phyloP scores from a whole-genome alignment of 2,113 vertebrate genomes.

The Phaetusa simplex region DNA sequence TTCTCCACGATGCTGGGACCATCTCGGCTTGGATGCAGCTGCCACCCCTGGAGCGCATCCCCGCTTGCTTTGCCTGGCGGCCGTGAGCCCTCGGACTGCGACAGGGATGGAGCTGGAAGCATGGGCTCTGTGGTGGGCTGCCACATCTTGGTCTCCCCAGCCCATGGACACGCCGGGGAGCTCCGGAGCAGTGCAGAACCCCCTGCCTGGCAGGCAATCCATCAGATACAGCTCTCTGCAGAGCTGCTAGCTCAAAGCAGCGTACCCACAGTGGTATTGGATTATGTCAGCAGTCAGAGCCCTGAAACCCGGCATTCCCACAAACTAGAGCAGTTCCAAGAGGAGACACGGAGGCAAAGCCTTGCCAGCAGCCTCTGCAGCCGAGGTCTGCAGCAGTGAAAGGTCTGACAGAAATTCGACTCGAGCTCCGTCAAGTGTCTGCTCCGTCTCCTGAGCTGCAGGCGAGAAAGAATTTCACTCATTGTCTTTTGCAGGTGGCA shows the following conservation, averaged over 20 bases:
- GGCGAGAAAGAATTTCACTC: not conserved
- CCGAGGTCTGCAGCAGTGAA: not conserved
- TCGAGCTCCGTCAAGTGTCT: constrained; percentile 46
- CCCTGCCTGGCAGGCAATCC: not conserved
- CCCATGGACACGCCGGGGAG: accelerated
- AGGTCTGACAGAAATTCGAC: not conserved
- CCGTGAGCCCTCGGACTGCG: not conserved
- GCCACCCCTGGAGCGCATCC: not conserved
- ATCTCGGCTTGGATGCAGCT: not conserved
- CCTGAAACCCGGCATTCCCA: accelerated
- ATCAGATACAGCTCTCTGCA: not conserved
- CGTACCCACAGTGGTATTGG: accelerated
- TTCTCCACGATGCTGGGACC: not conserved
- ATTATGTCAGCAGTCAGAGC: not conserved
- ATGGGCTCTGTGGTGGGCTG: not conserved
- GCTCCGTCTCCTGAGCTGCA: not conserved
- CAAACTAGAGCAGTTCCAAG: not conserved
- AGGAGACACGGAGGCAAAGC: accelerated
- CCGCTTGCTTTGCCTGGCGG: accelerated
- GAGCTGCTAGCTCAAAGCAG: not conserved
- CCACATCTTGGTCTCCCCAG: accelerated
- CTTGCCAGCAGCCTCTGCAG: not conserved
- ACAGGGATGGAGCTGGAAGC: not conserved
- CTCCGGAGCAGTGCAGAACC: not conserved
- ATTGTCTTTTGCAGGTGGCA: not conserved